Percentiles rank a stretch among this genome's conserved stretches.
Evolutionary conservation across 2,888 invertebrate species (phyloP).

Genomic region (Plebejus anna): DNA sequence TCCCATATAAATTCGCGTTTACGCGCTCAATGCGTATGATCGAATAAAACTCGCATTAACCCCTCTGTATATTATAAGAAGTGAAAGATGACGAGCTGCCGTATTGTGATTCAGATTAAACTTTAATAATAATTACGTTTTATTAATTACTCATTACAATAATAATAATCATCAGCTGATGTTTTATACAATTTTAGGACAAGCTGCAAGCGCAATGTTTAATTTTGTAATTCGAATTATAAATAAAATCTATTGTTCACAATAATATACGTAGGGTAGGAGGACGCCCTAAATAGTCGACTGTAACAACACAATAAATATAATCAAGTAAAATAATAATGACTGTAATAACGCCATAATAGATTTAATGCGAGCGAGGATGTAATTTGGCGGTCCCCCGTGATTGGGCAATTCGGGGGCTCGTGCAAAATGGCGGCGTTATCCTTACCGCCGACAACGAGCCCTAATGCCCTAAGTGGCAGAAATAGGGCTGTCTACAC

Average conservation of each 20-base stretch:
- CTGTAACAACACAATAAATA: background rate
- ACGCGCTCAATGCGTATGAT: too few species aligned
- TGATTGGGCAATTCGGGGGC: slow-evolving; percentile 43
- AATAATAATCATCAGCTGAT: background rate
- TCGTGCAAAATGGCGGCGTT: slow-evolving; percentile 53
- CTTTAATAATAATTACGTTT: too few species aligned
- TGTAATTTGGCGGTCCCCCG: slow-evolving; percentile 20
- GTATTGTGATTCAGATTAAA: too few species aligned
- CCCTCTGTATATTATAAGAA: too few species aligned
- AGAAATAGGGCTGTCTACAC: slow-evolving; percentile 43
- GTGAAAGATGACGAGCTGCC: too few species aligned
- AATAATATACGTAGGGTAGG: background rate
- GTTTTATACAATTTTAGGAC: background rate
- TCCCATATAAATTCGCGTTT: too few species aligned
- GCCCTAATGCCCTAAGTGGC: slow-evolving; percentile 57
- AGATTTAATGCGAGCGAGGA: slow-evolving; percentile 9
- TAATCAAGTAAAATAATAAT: background rate
- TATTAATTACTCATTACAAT: background rate
- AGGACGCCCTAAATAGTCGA: background rate
- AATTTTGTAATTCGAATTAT: background rate
- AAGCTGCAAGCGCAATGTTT: too few species aligned
- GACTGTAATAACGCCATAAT: background rate
- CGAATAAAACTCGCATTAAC: too few species aligned
- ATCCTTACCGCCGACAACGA: slow-evolving; percentile 60
- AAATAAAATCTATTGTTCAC: background rate